These are phyloP conservation scores for Macaria notata DNA, from an alignment of 2,888 invertebrate species.

Conservation along the genomic window DNA sequence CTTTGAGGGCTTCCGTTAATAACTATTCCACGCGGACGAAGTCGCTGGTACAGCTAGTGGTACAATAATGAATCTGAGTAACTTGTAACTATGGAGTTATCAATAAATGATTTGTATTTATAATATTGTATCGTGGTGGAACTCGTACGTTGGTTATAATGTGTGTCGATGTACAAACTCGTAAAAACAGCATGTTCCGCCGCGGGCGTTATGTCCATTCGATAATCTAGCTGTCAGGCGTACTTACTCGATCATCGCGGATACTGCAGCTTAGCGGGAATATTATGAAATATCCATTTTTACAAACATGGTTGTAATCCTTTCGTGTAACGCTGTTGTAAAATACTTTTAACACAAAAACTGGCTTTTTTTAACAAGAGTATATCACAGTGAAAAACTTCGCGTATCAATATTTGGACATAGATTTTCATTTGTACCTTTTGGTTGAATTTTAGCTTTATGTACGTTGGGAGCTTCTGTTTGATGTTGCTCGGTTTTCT, in stretches of 20 bases:
- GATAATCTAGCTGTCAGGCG: conserved; percentile 70
- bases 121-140: no score
- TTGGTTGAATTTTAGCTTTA: background rate
- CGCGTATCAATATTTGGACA: conserved; percentile 14
- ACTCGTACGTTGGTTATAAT: no score
- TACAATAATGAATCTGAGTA: no score
- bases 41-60: no score
- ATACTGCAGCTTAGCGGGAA: conserved; percentile 40
- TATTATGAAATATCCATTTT: conserved; percentile 26
- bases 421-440: conserved; percentile 3
- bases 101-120: no score
- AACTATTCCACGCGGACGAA: no score
- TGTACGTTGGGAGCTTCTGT: background rate
- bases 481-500: background rate
- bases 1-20: no score
- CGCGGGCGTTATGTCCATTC: conserved; percentile 47
- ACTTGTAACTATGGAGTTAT: no score
- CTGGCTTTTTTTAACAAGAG: background rate
- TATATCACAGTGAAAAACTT: conserved; percentile 1
- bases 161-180: no score
- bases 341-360: background rate
- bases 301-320: conserved; percentile 25
- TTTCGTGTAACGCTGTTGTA: background rate
- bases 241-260: conserved; percentile 50
- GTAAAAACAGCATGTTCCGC: no score